These are phyloP conservation scores for Hybognathus amarus DNA, from an alignment of 2,797 vertebrate species.

Conservation along the genomic window DNA sequence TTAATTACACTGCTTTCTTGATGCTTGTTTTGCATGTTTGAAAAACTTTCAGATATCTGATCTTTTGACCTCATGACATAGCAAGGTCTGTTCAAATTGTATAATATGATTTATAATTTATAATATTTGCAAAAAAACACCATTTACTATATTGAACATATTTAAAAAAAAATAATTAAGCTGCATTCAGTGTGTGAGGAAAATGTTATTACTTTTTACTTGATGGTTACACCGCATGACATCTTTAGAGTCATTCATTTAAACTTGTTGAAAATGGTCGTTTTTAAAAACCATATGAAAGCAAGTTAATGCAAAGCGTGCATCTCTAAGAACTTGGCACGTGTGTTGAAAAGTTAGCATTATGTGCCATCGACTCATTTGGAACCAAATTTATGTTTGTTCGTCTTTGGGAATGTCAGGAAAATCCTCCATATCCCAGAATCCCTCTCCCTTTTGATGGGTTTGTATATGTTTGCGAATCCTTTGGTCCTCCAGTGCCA, in stretches of 20 bases:
- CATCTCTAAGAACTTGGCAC: neutral
- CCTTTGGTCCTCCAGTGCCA: neutral
- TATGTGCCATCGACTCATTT: neutral
- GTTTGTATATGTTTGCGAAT: conserved; percentile 21
- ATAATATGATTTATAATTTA: neutral
- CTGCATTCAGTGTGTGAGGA: neutral
- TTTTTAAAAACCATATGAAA: neutral
- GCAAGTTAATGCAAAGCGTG: neutral
- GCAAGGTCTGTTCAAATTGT: neutral
- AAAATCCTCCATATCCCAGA: conserved; percentile 10
- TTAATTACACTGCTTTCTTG: neutral
- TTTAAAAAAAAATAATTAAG: neutral
- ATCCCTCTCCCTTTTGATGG: neutral
- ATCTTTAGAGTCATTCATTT: neutral
- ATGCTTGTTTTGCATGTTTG: neutral
- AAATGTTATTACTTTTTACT: neutral
- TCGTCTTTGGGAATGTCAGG: neutral
- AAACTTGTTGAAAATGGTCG: neutral
- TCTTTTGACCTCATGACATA: neutral
- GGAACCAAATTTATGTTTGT: neutral
- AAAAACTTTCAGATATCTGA: neutral
- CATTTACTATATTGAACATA: neutral
- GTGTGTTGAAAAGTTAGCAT: neutral
- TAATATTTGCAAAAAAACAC: neutral
- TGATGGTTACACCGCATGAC: neutral